Percentiles rank a stretch among this genome's conserved stretches.
These are phyloP conservation scores for Metallyticus violacea DNA, from an alignment of 2,888 invertebrate species.

Conservation along the genomic window DNA sequence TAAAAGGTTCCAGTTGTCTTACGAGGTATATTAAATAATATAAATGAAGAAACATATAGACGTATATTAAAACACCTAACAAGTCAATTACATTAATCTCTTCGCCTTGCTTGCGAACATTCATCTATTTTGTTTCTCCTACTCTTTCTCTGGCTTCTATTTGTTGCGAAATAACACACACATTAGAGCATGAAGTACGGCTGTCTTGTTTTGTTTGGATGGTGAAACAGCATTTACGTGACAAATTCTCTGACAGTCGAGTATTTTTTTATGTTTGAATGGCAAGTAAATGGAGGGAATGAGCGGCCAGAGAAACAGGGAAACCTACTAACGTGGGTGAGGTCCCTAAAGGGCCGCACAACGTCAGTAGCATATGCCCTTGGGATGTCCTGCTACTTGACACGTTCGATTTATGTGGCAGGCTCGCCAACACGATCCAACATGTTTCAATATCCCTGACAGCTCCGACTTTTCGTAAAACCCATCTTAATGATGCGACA, in stretches of 20 bases:
- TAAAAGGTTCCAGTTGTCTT: too few species aligned
- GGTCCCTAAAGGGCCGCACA: neutral
- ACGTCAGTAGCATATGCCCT: neutral
- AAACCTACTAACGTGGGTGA: neutral
- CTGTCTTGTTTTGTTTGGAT: too few species aligned
- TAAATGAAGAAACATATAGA: too few species aligned
- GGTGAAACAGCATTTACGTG: neutral
- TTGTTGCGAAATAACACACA: too few species aligned
- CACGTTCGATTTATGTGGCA: neutral
- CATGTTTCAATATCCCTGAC: neutral
- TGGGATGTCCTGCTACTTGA: neutral
- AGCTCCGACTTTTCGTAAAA: neutral
- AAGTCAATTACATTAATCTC: too few species aligned
- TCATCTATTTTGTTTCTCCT: too few species aligned
- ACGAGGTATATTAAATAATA: too few species aligned
- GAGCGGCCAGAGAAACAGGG: neutral
- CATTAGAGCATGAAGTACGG: too few species aligned
- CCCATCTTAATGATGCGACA: neutral
- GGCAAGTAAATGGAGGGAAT: neutral
- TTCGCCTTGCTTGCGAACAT: too few species aligned
- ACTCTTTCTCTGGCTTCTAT: too few species aligned
- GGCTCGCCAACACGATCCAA: neutral
- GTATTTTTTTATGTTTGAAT: neutral
- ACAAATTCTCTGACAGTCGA: neutral
- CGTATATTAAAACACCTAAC: too few species aligned